These are phyloP conservation scores for Drosophila albomicans DNA, from an alignment of 1,140 invertebrate species.

Conservation along the genomic window DNA sequence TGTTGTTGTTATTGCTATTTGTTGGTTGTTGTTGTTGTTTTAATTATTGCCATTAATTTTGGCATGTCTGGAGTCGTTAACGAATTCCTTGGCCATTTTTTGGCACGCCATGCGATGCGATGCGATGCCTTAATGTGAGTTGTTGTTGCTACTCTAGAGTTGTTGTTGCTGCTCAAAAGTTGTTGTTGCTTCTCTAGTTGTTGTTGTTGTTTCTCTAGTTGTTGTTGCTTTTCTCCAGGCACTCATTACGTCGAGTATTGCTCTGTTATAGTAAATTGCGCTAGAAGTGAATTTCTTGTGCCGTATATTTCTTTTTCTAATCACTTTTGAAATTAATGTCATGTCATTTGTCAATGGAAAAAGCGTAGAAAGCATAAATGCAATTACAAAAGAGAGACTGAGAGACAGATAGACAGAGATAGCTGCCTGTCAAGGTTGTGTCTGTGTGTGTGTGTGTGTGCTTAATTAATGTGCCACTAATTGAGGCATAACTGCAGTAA, in stretches of 20 bases:
- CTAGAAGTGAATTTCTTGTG: conserved; percentile 24
- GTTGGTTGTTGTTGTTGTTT: conserved; percentile 67
- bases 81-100: conserved; percentile 79
- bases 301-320: conserved; percentile 32
- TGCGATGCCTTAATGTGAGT: conserved; percentile 55
- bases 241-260: conserved; percentile 33
- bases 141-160: conserved; percentile 3
- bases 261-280: conserved; percentile 8
- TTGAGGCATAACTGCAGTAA: conserved; percentile 54
- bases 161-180: no score
- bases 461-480: conserved; percentile 56
- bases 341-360: conserved; percentile 53
- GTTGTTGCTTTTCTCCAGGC: conserved; percentile 36
- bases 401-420: not conserved
- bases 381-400: conserved; percentile 34
- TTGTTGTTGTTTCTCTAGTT: conserved; percentile 4
- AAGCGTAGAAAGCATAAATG: conserved; percentile 42
- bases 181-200: not conserved
- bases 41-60: conserved; percentile 85
- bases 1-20: conserved; percentile 46
- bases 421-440: conserved; percentile 33
- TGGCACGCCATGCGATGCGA: conserved; percentile 70
- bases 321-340: conserved; percentile 48
- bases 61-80: conserved; percentile 84
- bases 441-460: conserved; percentile 19